Evolutionary conservation across 2,888 invertebrate species (phyloP), one percentile per base, ranked within the genome.

Genomic region (Catotricha subobsoleta): DNA sequence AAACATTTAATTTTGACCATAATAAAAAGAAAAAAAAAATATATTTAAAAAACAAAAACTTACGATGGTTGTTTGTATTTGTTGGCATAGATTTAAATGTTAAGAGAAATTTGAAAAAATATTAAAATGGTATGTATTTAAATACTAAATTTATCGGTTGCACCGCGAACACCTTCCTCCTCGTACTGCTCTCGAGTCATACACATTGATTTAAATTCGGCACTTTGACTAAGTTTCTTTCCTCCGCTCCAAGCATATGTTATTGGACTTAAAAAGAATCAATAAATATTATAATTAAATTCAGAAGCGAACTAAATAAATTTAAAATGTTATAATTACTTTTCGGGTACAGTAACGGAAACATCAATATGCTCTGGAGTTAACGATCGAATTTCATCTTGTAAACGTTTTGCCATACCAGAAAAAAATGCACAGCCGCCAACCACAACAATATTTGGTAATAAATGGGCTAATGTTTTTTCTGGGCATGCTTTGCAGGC

Each of bases 191-290:
- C 80, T 50, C 75, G 76, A 0, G 84, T 81, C 2, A 91, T 75
- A 45, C 81, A 65, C 49, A 73, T 68, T 1, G 71, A 73, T 46
- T 74, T 69, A 49, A 91, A 83, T 30, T 76, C 72, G 7, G 80
- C 68, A 55, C 82, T 79, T 49, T 73, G 66, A 3, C 83, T 74
- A 31, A 94, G 64, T 33, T 71, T 59, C 48, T 75, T 77, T 0
- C 91, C 95, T 3, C 92, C 94, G 51, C 79, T 71, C 94, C 94
- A 95, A 0, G 88, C 73, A 58, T 87, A 87, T 0, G 77, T 76
- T 3, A 81, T 58, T 0, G 94, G 87, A 53, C 83, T 82, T 46
- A 15, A n/a, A 29, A 29, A 27, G 41, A 19, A 16, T 41, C 31
- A 42, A 42, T 41, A 40, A 36, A 36, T 2, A 25, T 23, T 35